A percentile compares a stretch with the other conserved stretches of the same genome.
These are phyloP conservation scores for Neodiprion lecontei DNA, from an alignment of 1,140 invertebrate genomes.

Conservation along the genomic window DNA sequence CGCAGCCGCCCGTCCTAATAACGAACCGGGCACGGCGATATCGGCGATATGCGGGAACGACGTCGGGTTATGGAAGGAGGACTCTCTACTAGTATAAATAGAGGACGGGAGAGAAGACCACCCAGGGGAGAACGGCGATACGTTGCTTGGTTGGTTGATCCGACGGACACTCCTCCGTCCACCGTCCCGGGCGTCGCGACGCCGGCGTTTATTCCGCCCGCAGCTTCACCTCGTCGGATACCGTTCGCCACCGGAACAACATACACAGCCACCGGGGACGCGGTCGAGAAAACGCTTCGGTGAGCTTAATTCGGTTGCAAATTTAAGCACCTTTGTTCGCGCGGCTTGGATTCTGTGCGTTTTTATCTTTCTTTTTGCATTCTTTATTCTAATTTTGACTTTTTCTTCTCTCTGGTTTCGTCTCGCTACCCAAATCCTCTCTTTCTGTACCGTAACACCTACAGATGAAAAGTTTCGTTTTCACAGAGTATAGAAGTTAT, in stretches of 20 bases:
- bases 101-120: neutral
- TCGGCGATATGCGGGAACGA: too few relatives aligned
- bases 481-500: too few relatives aligned
- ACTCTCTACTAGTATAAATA: neutral
- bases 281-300: neutral
- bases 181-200: neutral
- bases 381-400: neutral
- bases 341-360: neutral
- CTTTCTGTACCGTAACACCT: neutral
- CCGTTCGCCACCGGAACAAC: slow-evolving; percentile 3
- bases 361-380: slow-evolving; percentile 2
- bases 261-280: neutral
- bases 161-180: neutral
- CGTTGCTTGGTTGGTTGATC: neutral
- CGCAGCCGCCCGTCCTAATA: too few relatives aligned
- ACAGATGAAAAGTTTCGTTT: too few relatives aligned
- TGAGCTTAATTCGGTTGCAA: neutral
- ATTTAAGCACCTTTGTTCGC: too few relatives aligned
- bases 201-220: neutral
- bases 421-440: neutral
- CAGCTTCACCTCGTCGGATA: neutral
- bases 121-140: neutral
- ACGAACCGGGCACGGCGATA: too few relatives aligned
- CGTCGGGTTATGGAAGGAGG: neutral
- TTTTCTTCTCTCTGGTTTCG: slow-evolving; percentile 2